A percentile compares a stretch with the other conserved stretches of the same genome.
phyloP scores from a whole-genome alignment of 2,888 invertebrate genomes.

The Hedychridium roseum region DNA sequence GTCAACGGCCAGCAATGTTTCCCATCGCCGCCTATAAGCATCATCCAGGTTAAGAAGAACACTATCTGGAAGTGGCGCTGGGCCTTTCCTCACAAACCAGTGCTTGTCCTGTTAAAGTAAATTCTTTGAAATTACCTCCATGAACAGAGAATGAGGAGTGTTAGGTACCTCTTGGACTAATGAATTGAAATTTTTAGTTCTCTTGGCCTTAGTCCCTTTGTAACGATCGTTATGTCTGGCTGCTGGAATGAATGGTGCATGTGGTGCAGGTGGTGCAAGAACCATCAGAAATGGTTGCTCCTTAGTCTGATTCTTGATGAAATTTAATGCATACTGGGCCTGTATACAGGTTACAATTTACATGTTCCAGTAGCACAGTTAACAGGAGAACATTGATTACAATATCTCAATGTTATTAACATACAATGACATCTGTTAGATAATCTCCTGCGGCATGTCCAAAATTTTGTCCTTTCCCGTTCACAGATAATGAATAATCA shows the following conservation, averaged over 20 bases:
- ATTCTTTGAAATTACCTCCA: too few relatives aligned
- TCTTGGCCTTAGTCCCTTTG: conserved; percentile 69
- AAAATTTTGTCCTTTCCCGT: conserved; percentile 73
- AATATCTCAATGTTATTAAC: conserved; percentile 40
- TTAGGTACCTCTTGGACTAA: background rate
- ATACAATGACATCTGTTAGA: conserved; percentile 85
- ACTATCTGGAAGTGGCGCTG: conserved; percentile 70
- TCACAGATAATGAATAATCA: conserved; percentile 84
- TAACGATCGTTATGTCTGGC: conserved; percentile 73
- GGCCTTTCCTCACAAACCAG: conserved; percentile 81
- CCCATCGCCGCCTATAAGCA: conserved; percentile 78
- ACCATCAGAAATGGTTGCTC: conserved; percentile 80
- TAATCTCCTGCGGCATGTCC: conserved; percentile 71
- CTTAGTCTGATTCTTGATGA: conserved; percentile 61
- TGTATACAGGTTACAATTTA: background rate
- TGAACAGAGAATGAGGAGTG: background rate
- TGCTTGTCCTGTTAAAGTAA: conserved; percentile 75
- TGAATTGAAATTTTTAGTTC: conserved; percentile 71
- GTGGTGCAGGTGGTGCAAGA: conserved; percentile 87
- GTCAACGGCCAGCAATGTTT: conserved; percentile 85
- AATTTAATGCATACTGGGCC: too few relatives aligned
- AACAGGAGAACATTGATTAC: background rate
- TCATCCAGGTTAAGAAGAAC: conserved; percentile 73
- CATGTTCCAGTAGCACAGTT: background rate
- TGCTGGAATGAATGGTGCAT: conserved; percentile 87